These are phyloP conservation scores for Parnassius glacialis DNA, from an alignment of 2,888 invertebrate species.

Conservation along the genomic window DNA sequence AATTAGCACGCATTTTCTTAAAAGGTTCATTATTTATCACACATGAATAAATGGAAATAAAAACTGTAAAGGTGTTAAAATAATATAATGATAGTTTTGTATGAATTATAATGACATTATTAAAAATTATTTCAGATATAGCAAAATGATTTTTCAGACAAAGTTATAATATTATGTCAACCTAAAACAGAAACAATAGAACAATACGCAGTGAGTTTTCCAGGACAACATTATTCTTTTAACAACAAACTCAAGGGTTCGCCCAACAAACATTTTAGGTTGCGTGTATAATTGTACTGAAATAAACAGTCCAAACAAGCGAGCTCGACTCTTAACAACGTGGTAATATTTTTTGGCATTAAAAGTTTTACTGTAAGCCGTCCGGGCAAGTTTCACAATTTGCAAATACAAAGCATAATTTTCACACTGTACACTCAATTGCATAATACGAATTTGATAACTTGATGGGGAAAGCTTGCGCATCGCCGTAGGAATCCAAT, in stretches of 20 bases:
- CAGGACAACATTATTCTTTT: conserved; percentile 21
- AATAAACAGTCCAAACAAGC: not conserved
- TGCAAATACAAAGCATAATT: too few relatives aligned
- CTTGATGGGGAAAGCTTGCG: too few relatives aligned
- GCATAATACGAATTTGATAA: too few relatives aligned
- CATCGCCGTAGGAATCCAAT: too few relatives aligned
- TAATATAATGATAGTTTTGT: not conserved
- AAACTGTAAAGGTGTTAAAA: too few relatives aligned
- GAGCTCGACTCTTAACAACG: not conserved
- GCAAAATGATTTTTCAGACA: not conserved
- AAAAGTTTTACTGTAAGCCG: too few relatives aligned
- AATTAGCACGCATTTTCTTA: too few relatives aligned
- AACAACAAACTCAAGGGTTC: conserved; percentile 12
- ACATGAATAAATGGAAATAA: too few relatives aligned
- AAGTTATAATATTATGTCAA: conserved; percentile 4
- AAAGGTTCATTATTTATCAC: too few relatives aligned
- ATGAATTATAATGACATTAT: not conserved
- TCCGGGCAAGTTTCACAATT: too few relatives aligned
- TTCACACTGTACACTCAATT: too few relatives aligned
- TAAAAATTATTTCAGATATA: not conserved
- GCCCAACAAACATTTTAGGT: conserved; percentile 2
- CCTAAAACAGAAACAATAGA: conserved; percentile 21
- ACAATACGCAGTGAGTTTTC: conserved; percentile 3
- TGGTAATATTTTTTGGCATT: too few relatives aligned
- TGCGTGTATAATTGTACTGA: conserved; percentile 4